Evolutionary conservation across 2,113 vertebrate species (phyloP).

Genomic region (Microtus richardsoni): DNA sequence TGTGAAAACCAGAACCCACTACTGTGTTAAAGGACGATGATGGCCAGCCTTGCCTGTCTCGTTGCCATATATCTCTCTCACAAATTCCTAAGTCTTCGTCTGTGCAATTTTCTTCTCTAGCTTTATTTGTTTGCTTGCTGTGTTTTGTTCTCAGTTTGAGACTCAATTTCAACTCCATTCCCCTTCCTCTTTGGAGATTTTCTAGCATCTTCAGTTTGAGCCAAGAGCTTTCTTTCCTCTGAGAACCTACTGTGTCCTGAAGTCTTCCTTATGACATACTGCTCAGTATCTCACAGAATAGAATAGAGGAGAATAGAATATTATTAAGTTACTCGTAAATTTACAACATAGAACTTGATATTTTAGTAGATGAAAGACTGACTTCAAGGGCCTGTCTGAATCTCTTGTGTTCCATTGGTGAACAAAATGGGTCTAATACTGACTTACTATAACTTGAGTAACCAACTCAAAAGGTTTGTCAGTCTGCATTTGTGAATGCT

Average conservation of each 20-base stretch:
- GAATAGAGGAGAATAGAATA: not conserved
- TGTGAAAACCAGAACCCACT: not conserved
- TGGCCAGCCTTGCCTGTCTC: not conserved
- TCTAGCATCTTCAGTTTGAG: not conserved
- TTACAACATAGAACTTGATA: not conserved
- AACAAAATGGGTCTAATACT: not conserved
- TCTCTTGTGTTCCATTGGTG: not conserved
- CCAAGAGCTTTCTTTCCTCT: not conserved
- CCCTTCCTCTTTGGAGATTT: not conserved
- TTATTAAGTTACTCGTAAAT: not conserved
- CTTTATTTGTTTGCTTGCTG: not conserved
- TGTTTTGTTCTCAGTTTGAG: not conserved
- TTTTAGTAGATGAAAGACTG: not conserved
- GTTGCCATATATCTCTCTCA: not conserved
- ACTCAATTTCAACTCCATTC: not conserved
- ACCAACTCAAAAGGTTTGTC: no score
- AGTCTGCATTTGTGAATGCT: not conserved
- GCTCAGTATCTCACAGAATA: not conserved
- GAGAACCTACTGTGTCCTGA: not conserved
- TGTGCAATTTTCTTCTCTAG: not conserved
- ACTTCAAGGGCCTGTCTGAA: not conserved
- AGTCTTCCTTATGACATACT: not conserved
- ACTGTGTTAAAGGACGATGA: accelerated
- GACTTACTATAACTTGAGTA: not conserved
- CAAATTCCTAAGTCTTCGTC: not conserved